Conservation (phyloP, 2,888 invertebrate genomes). For the Pediacus dermestoides region DNA sequence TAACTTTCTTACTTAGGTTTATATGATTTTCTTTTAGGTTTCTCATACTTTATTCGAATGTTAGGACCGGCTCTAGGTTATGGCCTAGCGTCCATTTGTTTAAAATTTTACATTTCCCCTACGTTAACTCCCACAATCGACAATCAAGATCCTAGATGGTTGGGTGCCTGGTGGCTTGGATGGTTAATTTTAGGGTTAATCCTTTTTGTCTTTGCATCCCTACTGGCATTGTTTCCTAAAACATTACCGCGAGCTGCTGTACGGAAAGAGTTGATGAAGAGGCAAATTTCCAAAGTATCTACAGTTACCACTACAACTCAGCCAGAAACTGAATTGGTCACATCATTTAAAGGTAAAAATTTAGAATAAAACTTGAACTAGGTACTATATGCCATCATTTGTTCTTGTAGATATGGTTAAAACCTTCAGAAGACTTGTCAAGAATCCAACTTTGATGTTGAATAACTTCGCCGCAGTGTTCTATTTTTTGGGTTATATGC, state of each 20-base stretch:
- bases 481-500: slow-evolving; percentile 68
- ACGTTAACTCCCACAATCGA: slow-evolving; percentile 62
- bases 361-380: slow-evolving; percentile 1
- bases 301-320: slow-evolving; percentile 24
- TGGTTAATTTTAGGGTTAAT: slow-evolving; percentile 63
- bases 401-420: slow-evolving; percentile 56
- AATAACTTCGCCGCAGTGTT: slow-evolving; percentile 72
- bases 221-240: slow-evolving; percentile 67
- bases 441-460: slow-evolving; percentile 66
- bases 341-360: slow-evolving; percentile 47
- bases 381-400: slow-evolving; percentile 25
- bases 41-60: slow-evolving; percentile 65
- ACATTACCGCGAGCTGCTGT: slow-evolving; percentile 64
- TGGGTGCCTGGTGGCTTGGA: slow-evolving; percentile 82
- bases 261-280: slow-evolving; percentile 48
- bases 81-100: slow-evolving; percentile 61
- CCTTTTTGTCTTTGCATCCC: slow-evolving; percentile 57
- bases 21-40: slow-evolving; percentile 53
- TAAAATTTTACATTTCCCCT: slow-evolving; percentile 65
- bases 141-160: slow-evolving; percentile 69
- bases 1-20: neutral
- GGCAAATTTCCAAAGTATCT: slow-evolving; percentile 28
- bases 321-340: slow-evolving; percentile 40
- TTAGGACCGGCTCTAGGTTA: slow-evolving; percentile 68
- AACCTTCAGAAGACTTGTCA: slow-evolving; percentile 61